These are phyloP conservation scores for Onychorhynchus coronatus DNA, from an alignment of 2,113 vertebrate species.

Conservation along the genomic window DNA sequence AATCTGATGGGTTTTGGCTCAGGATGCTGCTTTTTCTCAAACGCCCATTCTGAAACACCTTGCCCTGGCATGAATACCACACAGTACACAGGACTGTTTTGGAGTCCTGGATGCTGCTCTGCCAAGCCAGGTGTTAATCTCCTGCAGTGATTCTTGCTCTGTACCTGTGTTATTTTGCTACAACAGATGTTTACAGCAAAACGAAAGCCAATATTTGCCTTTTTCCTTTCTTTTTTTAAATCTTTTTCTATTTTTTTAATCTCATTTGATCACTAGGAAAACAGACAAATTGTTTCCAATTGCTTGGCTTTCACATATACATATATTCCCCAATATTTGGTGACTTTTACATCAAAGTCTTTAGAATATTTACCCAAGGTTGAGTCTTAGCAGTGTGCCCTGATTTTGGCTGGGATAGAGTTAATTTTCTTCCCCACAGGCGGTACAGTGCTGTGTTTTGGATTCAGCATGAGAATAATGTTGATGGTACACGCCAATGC, in stretches of 20 bases:
- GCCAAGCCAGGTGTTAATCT: background rate
- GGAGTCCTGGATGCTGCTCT: background rate
- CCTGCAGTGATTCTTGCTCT: background rate
- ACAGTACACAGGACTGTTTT: rapidly evolving
- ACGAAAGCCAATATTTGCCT: background rate
- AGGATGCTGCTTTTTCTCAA: background rate
- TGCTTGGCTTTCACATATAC: background rate
- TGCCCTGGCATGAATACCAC: background rate
- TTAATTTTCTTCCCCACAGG: background rate
- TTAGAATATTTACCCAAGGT: background rate
- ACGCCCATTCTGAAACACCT: background rate
- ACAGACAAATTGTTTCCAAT: background rate
- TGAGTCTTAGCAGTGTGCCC: background rate
- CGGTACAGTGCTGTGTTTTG: background rate
- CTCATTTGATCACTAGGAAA: background rate
- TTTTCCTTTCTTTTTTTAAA: rapidly evolving
- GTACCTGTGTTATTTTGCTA: background rate
- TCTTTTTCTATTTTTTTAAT: background rate
- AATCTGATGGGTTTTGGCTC: background rate
- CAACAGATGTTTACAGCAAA: background rate
- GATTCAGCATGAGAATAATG: background rate
- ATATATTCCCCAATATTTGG: background rate
- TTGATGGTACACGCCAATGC: background rate
- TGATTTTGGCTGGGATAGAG: background rate
- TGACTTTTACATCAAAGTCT: background rate